These are phyloP conservation scores for Meleagris gallopavo DNA, from an alignment of 2,113 vertebrate species.

Conservation along the genomic window DNA sequence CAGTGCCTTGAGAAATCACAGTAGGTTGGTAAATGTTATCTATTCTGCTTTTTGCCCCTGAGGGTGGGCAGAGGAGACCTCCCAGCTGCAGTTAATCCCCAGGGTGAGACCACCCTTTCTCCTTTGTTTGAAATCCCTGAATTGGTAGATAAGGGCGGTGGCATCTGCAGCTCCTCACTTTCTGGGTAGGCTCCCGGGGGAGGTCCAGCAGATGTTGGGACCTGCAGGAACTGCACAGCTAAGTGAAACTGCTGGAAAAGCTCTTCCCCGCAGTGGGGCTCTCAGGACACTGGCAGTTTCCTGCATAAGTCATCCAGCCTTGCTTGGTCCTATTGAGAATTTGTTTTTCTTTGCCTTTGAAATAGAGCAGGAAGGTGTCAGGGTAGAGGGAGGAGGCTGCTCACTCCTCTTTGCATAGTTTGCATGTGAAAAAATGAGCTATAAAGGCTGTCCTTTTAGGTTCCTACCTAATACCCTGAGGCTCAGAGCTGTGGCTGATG, in stretches of 20 bases:
- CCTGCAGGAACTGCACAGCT: not conserved
- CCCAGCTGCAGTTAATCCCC: not conserved
- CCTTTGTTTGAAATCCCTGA: not conserved
- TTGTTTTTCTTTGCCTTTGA: not conserved
- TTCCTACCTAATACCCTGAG: fast-evolving
- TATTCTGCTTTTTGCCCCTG: not conserved
- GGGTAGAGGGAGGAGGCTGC: not conserved
- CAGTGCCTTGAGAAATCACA: not conserved
- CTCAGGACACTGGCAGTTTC: not conserved
- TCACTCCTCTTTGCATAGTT: not conserved
- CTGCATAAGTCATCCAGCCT: not conserved
- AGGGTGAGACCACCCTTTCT: not conserved
- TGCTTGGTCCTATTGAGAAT: not conserved
- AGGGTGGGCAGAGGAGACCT: not conserved
- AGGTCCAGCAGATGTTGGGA: not conserved
- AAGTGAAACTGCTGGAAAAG: not conserved
- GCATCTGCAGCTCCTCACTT: slow-evolving; percentile 2
- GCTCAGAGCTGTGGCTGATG: not conserved
- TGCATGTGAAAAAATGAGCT: not conserved
- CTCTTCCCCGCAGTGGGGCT: not conserved
- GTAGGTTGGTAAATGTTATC: not conserved
- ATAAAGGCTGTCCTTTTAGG: not conserved
- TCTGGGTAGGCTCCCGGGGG: not conserved
- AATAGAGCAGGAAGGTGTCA: not conserved
- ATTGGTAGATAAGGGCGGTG: not conserved